Evolutionary conservation across 2,113 vertebrate species (phyloP), one percentile per base, ranked within the genome.

Genomic region (Petaurus breviceps): DNA sequence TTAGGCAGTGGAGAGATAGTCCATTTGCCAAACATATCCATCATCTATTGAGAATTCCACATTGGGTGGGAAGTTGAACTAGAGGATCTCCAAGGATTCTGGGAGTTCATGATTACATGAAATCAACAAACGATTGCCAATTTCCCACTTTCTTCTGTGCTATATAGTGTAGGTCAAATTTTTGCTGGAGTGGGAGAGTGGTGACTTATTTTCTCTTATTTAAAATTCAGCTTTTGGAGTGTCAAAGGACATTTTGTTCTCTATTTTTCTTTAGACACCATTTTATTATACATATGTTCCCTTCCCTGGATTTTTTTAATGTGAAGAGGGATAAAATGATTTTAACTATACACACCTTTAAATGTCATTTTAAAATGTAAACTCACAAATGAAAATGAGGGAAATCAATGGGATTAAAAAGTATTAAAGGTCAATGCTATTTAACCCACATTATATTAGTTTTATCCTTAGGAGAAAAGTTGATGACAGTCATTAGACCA

Each of bases 391-490:
- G 51, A 97, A 94, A 96, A 96, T 93, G 52, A 98, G n/a, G 93
- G 97, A 98, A 98, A 97, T 98, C 37, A 97, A 94, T 97, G 94
- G 92, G 96, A 98, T 98, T 98, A 98, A 97, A 93, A 26, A 94
- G 54, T 97, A 98, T 98, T 98, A 98, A 97, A 98, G 97, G 98
- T 98, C 98, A 98, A 89, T 98, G 93, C 93, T 98, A 97, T 98
- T 98, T 98, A 98, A 98, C 94, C 92, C 95, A 98, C 91, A 97
- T 94, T 96, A 97, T 98, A 97, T 98, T 97, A 97, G 50, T 96
- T 97, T 98, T 93, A 98, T 97, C 96, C 94, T 97, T 95, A 77
- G 51, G 90, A 98, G 92, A 97, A 98, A 97, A 93, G 94, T 97
- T 97, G 96, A 97, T 97, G 96, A 97, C 97, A 98, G 96, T 96